A percentile compares a stretch with the other conserved stretches of the same genome.
These are phyloP conservation scores for Zonitis immaculata DNA, from an alignment of 2,888 invertebrate genomes.

Conservation along the genomic window DNA sequence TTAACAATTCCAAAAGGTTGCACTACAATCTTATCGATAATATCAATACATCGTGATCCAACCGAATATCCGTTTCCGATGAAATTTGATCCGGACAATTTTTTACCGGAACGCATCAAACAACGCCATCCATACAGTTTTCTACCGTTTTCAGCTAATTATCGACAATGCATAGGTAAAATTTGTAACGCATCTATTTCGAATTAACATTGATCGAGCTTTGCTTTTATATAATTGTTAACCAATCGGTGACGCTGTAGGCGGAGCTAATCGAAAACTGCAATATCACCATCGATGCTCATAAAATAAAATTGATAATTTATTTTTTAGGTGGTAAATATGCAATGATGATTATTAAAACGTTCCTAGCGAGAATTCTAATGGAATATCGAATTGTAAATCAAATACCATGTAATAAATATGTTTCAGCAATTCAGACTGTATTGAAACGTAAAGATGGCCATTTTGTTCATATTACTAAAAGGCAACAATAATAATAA, in stretches of 20 bases:
- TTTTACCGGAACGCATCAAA: constrained; percentile 69
- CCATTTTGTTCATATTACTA: constrained; percentile 46
- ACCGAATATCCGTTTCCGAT: constrained; percentile 67
- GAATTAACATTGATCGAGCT: no score
- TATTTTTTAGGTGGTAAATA: constrained; percentile 71
- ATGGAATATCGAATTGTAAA: constrained; percentile 58
- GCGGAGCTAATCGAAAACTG: no score
- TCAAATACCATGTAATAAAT: constrained; percentile 66
- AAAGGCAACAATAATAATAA: no score
- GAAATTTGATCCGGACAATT: constrained; percentile 73
- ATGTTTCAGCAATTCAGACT: no score
- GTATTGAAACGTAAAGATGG: constrained; percentile 71
- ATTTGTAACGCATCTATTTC: no score
- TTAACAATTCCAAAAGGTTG: constrained; percentile 26
- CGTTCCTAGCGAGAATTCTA: constrained; percentile 65
- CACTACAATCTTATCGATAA: constrained; percentile 22
- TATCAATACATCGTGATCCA: constrained; percentile 57
- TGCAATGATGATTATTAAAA: constrained; percentile 71
- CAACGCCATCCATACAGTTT: constrained; percentile 69
- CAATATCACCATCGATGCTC: constrained; percentile 76
- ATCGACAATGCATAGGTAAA: constrained; percentile 66
- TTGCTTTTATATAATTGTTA: no score
- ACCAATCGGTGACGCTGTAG: no score
- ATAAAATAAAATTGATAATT: no score
- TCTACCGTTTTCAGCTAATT: constrained; percentile 68